Evolutionary conservation across 2,113 vertebrate genomes (phyloP), one percentile per base, ranked within the genome.

Genomic region (Microcebus ravelobensis): DNA sequence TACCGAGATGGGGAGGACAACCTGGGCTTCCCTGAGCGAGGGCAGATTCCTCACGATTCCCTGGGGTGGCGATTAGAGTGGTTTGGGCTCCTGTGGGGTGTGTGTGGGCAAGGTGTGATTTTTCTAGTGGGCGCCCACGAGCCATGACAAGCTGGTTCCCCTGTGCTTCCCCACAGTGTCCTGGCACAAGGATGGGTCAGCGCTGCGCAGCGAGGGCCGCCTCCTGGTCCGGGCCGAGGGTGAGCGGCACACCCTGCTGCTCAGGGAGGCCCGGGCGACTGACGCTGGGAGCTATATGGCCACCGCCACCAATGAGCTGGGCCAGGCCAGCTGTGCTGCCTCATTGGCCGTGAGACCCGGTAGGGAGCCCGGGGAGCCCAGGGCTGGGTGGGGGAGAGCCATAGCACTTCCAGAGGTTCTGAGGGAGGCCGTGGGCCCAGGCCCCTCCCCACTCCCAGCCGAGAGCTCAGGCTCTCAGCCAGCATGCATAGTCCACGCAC

Each of bases 171-270:
- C 77, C 52, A n/a, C 98, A 99, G 99, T 99, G 90, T 98, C 98
- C 85, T 99, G 99, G 99, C 99, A 97, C 82, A 99, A 98, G 97
- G 99, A 99, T 87, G 99, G 99, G 63, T 96, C 95, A 1, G 76
- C 96, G 3, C 96, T 99, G 92, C 96, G 90, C 90, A 98, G 97
- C 59, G 98, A 98, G 55, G 88, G 98, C 10, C 98, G 98, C 34
- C 98, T 98, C 50, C 98, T 99, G 61, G 98, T 99, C 88, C 99
- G 99, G 94, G 99, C 99, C 0, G 99, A 99, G 94, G 99, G 99
- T 0, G 99, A 99, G 97, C 98, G 99, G 1, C 99, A 99, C 52
- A 99, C 99, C 4, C 97, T 99, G 97, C 98, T 99, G 90, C 99
- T 99, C 74, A 98, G 98, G 95, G 99, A 99, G 27, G 99, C 99